phyloP scores from a whole-genome alignment of 2,113 vertebrate genomes.

The Dinomys branickii region DNA sequence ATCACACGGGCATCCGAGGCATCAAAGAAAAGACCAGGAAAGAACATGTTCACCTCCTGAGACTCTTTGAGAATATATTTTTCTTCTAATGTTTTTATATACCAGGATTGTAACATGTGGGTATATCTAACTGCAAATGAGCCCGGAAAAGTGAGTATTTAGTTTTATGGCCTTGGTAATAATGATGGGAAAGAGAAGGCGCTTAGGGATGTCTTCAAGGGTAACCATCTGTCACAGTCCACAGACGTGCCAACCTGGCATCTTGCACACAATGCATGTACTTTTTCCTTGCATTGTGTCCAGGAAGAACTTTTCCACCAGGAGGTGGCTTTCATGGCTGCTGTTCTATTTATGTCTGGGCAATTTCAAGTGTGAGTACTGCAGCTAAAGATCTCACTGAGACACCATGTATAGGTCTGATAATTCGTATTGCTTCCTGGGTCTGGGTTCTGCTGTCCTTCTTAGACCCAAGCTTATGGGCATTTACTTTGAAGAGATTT shows the following conservation, averaged over 20 bases:
- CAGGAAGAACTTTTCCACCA: background rate
- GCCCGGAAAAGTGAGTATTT: background rate
- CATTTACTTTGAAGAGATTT: background rate
- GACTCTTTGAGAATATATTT: background rate
- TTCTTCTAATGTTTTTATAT: background rate
- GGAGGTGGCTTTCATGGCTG: background rate
- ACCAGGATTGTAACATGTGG: background rate
- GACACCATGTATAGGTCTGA: background rate
- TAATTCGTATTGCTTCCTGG: background rate
- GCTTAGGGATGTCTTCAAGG: background rate
- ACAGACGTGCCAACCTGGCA: too few relatives aligned
- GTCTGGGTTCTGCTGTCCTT: background rate
- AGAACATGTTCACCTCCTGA: background rate
- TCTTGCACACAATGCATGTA: rapidly evolving
- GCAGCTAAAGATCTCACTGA: background rate
- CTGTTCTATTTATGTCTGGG: background rate
- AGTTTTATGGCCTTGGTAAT: background rate
- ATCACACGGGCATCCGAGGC: background rate
- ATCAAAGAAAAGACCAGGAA: background rate
- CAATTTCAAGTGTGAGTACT: background rate
- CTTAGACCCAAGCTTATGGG: background rate
- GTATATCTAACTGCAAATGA: background rate
- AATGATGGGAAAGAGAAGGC: background rate
- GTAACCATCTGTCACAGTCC: background rate
- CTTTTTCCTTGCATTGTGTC: background rate